Evolutionary conservation across 1,140 invertebrate genomes (phyloP).

Genomic region (Aphaenogaster rudis): DNA sequence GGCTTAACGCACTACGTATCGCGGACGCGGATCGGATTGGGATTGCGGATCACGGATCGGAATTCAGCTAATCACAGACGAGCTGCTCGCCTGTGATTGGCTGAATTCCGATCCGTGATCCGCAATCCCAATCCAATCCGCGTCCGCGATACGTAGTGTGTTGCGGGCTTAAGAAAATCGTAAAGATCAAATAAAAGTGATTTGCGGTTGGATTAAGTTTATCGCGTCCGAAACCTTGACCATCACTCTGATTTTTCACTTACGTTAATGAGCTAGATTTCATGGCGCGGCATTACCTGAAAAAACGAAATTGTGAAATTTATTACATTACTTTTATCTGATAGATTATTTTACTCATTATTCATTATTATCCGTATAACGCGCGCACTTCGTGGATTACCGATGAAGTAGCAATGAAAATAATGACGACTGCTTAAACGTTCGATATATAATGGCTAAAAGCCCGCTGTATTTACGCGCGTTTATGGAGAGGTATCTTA

Average conservation of each 20-base stretch:
- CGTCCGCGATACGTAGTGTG: too few relatives aligned
- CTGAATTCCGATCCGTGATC: too few relatives aligned
- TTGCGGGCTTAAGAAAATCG: conserved; percentile 12
- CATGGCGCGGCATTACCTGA: background rate
- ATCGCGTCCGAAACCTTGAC: background rate
- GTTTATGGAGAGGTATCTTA: conserved; percentile 30
- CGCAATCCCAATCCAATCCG: too few relatives aligned
- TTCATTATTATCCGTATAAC: conserved; percentile 4
- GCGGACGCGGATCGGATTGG: too few relatives aligned
- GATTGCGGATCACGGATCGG: too few relatives aligned
- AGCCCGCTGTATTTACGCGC: background rate
- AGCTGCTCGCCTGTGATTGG: too few relatives aligned
- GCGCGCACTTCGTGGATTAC: background rate
- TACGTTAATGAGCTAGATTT: background rate
- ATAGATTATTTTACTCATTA: background rate
- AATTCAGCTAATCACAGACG: too few relatives aligned
- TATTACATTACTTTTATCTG: background rate
- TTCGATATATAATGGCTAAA: background rate
- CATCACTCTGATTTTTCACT: conserved; percentile 18
- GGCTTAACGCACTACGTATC: too few relatives aligned
- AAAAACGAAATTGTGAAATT: background rate
- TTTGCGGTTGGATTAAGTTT: conserved; percentile 52
- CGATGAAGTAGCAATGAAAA: conserved; percentile 14
- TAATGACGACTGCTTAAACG: conserved; percentile 27
- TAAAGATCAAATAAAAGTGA: conserved; percentile 69